Percentiles rank a stretch among this genome's conserved stretches.
Conservation (phyloP, 2,113 vertebrate genomes). For the Cettia cetti region DNA sequence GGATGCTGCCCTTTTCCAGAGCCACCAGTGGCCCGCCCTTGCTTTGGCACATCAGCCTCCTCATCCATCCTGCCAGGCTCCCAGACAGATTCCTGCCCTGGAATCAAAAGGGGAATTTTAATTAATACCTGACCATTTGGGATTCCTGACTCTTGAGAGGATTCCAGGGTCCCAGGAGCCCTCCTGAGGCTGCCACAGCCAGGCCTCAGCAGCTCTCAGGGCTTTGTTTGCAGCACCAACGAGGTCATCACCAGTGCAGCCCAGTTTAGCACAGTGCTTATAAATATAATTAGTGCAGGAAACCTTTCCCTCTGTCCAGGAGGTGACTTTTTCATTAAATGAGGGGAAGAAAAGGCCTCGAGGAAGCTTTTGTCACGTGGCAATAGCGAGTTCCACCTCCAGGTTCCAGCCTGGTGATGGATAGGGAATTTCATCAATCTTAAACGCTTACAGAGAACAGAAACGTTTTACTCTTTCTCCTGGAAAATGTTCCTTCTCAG, state of each 20-base stretch:
- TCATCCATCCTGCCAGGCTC: background rate
- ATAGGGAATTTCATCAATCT: background rate
- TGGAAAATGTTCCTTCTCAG: background rate
- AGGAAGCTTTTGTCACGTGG: background rate
- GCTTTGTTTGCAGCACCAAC: accelerated
- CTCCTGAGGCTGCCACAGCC: background rate
- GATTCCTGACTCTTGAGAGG: slow-evolving; percentile 29
- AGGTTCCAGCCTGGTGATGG: background rate
- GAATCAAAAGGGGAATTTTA: slow-evolving; percentile 26
- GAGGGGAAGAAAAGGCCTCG: background rate
- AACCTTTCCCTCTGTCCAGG: background rate
- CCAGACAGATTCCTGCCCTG: background rate
- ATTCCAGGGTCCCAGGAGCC: background rate
- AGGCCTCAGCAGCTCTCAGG: background rate
- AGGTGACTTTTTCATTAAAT: background rate
- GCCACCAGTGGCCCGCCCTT: background rate
- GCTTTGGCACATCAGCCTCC: background rate
- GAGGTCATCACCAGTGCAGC: background rate
- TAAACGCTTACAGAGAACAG: background rate
- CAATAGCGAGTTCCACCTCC: background rate
- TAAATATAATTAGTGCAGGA: background rate
- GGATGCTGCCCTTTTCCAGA: background rate
- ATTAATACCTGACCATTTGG: slow-evolving; percentile 19
- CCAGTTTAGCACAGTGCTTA: background rate
- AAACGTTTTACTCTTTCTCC: background rate